These are phyloP conservation scores for Amblyraja radiata DNA, from an alignment of 2,797 vertebrate genomes.

Conservation along the genomic window DNA sequence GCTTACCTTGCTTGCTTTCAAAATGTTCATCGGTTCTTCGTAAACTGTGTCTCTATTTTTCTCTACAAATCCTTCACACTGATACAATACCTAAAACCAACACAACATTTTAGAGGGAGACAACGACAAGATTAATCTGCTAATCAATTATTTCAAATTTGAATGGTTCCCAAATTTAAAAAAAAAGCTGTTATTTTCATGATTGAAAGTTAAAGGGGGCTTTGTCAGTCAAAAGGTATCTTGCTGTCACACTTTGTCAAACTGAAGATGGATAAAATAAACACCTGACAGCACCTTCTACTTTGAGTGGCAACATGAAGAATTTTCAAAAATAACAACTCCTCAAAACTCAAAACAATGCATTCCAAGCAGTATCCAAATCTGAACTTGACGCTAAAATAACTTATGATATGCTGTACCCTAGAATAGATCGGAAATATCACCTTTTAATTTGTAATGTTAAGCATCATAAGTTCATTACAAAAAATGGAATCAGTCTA, in stretches of 20 bases:
- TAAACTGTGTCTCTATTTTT: conserved; percentile 70
- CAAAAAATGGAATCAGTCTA: neutral
- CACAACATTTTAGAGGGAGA: neutral
- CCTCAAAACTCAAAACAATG: neutral
- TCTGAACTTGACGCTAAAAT: neutral
- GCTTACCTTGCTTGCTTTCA: conserved; percentile 68
- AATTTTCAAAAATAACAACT: neutral
- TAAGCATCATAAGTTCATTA: neutral
- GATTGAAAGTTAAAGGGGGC: neutral
- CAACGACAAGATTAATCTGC: neutral
- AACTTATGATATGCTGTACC: neutral
- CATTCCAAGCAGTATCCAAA: neutral
- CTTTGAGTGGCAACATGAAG: neutral
- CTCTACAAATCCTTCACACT: conserved; percentile 62
- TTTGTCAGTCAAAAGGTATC: neutral
- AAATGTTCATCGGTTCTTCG: conserved; percentile 69
- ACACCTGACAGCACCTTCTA: neutral
- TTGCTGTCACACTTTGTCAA: neutral
- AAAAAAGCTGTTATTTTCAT: neutral
- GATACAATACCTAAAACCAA: conserved; percentile 61
- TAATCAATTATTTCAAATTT: neutral
- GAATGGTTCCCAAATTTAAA: neutral
- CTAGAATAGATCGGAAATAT: neutral
- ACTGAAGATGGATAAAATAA: neutral
- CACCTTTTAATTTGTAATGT: neutral